Base-by-base conservation (phyloP, 2,888 invertebrate species). In the Drosophila gaucha region DNA sequence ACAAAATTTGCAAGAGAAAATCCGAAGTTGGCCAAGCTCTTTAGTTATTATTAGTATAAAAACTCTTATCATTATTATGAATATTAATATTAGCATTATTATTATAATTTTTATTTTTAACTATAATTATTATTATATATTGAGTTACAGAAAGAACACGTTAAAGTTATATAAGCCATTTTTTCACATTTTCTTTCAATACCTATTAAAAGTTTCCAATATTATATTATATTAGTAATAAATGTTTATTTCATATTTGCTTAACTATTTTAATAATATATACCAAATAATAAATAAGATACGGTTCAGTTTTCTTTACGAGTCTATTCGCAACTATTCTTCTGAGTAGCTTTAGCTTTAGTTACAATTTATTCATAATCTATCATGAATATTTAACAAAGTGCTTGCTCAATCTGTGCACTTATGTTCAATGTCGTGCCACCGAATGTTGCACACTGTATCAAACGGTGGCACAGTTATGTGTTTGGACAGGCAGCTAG, bases 361-460 rank as follows among this genome's bases (percentile, higher is more conserved):
- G 30, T n/a, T 3, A 14, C 46, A 46, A 46, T 46, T 46, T 49
- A 24, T 49, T 49, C 49, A 49, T 49, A 8, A 35, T 49, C n/a
- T 47, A 41, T 47, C 30, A 51, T 51, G 39, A 51, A 51, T 50
- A 50, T 28, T 36, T 50, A 26, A 26, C 9, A 35, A 18, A 46
- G n/a, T 46, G 46, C 28, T 46, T 1, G 31, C 46, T 31, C 46
- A 46, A 46, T 20, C 49, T 50, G 49, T 38, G 16, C 16, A 26
- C 16, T 36, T 36, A 12, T 28, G 6, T 20, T 24, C 12, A 28
- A 10, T 58, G 47, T 31, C 12, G 9, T 24, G 58, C 36, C 30
- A 35, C 24, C 24, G 67, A 68, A 31, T 30, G 20, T 20, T 39
- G 35, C 41, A 35, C 43, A 26, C 24, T 26, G 35, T 36, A 50